Conservation (phyloP, 2,113 vertebrate genomes). For the Morone saxatilis region DNA sequence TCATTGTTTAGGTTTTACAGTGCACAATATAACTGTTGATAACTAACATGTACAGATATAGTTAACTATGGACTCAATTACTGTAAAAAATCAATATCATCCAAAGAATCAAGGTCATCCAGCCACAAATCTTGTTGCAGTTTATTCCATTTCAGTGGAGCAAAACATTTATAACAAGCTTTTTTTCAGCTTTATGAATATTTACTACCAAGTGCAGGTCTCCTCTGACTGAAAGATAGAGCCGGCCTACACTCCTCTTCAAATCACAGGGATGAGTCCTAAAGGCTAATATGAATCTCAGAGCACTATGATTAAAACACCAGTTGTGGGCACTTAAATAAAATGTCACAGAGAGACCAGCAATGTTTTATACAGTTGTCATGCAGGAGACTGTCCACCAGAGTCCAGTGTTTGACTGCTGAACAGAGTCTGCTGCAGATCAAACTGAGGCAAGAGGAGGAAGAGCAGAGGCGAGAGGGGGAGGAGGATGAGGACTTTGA, state of each 20-base stretch:
- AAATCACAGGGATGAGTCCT: background rate
- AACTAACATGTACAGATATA: too few species aligned
- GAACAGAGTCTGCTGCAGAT: constrained; percentile 49
- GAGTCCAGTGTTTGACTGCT: constrained; percentile 80
- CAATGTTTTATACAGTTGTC: constrained; percentile 44
- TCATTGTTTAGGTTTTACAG: too few species aligned
- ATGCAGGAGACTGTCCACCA: constrained; percentile 74
- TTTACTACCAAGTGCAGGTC: too few species aligned
- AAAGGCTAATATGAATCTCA: background rate
- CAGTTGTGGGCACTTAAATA: background rate
- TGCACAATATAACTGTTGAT: background rate
- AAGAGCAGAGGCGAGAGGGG: background rate
- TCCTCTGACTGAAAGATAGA: too few species aligned
- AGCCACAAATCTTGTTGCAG: background rate
- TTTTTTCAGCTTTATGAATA: background rate
- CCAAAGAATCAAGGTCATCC: background rate
- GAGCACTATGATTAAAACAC: background rate
- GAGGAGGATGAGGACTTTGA: constrained; percentile 17
- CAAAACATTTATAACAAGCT: background rate
- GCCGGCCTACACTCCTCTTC: background rate
- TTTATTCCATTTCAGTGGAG: background rate
- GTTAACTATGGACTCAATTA: too few species aligned
- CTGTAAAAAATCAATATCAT: too few species aligned
- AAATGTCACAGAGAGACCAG: background rate
- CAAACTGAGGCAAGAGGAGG: constrained; percentile 51